These are phyloP conservation scores for Cyclina sinensis DNA, from an alignment of 1,140 invertebrate genomes.

Conservation along the genomic window DNA sequence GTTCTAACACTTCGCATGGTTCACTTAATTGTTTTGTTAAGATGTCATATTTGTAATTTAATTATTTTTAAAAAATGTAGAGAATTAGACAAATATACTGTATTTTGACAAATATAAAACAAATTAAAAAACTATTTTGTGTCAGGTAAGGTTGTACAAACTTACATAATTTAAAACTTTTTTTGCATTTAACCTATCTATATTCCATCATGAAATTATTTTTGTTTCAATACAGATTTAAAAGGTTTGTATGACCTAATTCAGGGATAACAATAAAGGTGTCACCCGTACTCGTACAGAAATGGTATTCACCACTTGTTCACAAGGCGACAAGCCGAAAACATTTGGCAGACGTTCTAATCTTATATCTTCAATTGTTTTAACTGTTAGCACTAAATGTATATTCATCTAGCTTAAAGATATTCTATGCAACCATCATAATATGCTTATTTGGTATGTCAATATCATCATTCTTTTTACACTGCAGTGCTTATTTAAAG, in stretches of 20 bases:
- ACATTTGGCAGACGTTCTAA: not conserved
- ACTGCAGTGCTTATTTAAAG: not conserved
- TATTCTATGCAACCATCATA: not conserved
- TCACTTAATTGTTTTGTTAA: not conserved
- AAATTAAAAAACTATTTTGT: too few relatives aligned
- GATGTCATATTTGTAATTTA: not conserved
- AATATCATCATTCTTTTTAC: not conserved
- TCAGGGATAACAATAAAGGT: not conserved
- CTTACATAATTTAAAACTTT: too few relatives aligned
- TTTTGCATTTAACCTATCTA: too few relatives aligned
- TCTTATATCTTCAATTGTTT: not conserved
- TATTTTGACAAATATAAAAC: too few relatives aligned
- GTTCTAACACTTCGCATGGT: not conserved
- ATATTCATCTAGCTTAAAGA: not conserved
- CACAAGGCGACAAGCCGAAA: conserved; percentile 8
- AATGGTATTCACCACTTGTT: not conserved
- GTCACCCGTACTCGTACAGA: not conserved
- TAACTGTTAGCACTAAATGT: conserved; percentile 6
- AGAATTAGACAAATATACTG: too few relatives aligned
- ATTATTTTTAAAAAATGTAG: not conserved
- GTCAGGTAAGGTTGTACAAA: too few relatives aligned
- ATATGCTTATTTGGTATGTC: not conserved
- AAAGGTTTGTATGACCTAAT: conserved; percentile 4
- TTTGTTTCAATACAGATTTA: not conserved
- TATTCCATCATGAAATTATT: not conserved